Evolutionary conservation across 2,888 invertebrate genomes (phyloP).

Genomic region (Erynnis tages): DNA sequence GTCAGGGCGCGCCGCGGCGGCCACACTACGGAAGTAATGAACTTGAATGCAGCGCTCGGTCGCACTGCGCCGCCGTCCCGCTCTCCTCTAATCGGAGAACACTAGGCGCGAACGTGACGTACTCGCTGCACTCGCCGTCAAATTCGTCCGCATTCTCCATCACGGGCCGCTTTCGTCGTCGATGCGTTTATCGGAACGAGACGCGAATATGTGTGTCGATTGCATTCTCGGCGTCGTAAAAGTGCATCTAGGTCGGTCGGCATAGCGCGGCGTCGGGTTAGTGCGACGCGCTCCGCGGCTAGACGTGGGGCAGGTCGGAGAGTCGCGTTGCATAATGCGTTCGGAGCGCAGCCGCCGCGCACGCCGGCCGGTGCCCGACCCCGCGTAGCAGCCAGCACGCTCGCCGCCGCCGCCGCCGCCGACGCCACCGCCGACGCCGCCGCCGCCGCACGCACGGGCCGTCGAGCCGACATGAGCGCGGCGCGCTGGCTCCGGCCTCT

Average conservation of each 20-base stretch:
- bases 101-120: constrained; percentile 74
- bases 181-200: constrained; percentile 82
- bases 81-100: constrained; percentile 59
- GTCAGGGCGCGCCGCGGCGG: constrained; percentile 64
- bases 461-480: constrained; percentile 45
- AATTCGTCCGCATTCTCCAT: constrained; percentile 79
- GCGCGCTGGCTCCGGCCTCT: constrained; percentile 53
- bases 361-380: constrained; percentile 43
- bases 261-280: constrained; percentile 63
- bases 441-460: constrained; percentile 28
- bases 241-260: constrained; percentile 81
- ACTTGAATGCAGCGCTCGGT: constrained; percentile 78
- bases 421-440: constrained; percentile 37
- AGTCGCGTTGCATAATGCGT: constrained; percentile 71
- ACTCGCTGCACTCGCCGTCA: constrained; percentile 77
- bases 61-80: constrained; percentile 65
- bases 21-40: constrained; percentile 80
- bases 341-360: constrained; percentile 55
- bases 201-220: constrained; percentile 81
- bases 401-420: constrained; percentile 40
- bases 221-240: constrained; percentile 77
- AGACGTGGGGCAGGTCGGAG: constrained; percentile 77
- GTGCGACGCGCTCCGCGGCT: constrained; percentile 66
- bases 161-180: constrained; percentile 80
- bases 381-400: constrained; percentile 38